Conservation (phyloP, 2,113 vertebrate genomes). For the Willisornis vidua region DNA sequence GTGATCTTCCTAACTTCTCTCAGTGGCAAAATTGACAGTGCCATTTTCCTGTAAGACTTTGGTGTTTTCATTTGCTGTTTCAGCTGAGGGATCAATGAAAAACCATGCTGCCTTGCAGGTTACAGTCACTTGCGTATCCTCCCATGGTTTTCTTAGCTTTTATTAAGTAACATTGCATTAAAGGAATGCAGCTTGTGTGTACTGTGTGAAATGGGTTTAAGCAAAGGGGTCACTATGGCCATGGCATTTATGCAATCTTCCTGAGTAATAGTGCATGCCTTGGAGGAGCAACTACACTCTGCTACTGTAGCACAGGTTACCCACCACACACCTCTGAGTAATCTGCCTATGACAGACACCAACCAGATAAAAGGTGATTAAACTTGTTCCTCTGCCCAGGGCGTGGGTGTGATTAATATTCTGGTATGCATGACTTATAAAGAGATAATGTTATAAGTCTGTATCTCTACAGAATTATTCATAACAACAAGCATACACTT, state of each 20-base stretch:
- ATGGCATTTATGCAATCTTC: background rate
- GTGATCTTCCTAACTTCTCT: background rate
- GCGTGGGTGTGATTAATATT: background rate
- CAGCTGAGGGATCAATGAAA: background rate
- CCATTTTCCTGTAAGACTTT: background rate
- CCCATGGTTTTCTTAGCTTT: background rate
- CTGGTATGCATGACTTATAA: constrained; percentile 42
- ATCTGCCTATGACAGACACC: background rate
- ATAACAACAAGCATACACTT: background rate
- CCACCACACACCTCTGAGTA: background rate
- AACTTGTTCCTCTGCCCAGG: constrained; percentile 27
- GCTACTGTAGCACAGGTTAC: background rate
- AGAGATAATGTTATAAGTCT: constrained; percentile 15
- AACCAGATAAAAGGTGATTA: constrained; percentile 30
- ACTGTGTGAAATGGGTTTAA: background rate
- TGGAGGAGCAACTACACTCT: background rate
- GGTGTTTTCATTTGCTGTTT: background rate
- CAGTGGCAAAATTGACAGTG: background rate
- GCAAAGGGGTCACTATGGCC: background rate
- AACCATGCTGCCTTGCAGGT: background rate
- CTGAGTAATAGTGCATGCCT: accelerated
- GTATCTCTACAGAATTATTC: constrained; percentile 20
- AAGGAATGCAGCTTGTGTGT: background rate
- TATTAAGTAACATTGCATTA: background rate
- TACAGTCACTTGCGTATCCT: background rate